These are phyloP conservation scores for Tichodroma muraria DNA, from an alignment of 2,113 vertebrate genomes.

Conservation along the genomic window DNA sequence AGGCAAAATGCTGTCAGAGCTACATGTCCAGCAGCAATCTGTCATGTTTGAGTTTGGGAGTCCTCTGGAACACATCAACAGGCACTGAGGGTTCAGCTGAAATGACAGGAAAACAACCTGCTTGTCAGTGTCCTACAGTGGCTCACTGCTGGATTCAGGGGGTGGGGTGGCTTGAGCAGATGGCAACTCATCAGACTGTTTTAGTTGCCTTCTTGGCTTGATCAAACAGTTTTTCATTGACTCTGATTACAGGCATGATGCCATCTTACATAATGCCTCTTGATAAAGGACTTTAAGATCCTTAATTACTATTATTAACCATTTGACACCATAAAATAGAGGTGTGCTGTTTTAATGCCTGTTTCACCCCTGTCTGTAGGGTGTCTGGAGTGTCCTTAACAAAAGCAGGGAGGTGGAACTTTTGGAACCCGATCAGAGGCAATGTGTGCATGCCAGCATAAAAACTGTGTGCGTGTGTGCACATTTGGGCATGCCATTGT, in stretches of 20 bases:
- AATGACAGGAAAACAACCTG: neutral
- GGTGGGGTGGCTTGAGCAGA: neutral
- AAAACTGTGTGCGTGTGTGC: neutral
- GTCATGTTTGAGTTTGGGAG: neutral
- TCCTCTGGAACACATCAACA: neutral
- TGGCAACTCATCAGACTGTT: neutral
- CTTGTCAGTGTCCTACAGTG: neutral
- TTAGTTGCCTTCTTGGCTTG: neutral
- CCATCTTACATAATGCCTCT: neutral
- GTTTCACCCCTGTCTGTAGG: neutral
- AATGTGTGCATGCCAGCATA: neutral
- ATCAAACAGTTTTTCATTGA: neutral
- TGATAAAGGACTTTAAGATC: neutral
- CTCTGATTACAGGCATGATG: neutral
- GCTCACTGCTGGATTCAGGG: neutral
- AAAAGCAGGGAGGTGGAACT: neutral
- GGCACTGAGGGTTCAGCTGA: neutral
- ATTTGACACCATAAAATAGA: neutral
- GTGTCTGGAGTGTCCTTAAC: neutral
- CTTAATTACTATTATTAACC: neutral
- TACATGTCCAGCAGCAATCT: fast-evolving
- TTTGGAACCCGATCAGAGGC: neutral
- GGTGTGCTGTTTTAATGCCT: neutral
- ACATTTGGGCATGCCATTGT: neutral
- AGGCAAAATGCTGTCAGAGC: neutral